Evolutionary conservation across 2,797 vertebrate species (phyloP).

Genomic region (Phalanger gymnotis): DNA sequence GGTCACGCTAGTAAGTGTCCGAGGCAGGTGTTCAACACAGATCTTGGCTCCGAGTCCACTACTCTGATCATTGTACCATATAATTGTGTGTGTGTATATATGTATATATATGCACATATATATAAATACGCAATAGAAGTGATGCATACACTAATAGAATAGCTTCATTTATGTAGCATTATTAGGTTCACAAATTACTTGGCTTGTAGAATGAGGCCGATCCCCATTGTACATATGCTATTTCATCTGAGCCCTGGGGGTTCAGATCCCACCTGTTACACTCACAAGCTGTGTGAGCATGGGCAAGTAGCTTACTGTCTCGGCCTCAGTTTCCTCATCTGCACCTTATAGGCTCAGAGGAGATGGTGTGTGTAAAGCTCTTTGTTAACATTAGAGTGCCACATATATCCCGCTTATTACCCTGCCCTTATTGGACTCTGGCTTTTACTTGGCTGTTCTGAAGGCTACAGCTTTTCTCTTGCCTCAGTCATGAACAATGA

Average conservation of each 20-base stretch:
- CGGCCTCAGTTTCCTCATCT: neutral
- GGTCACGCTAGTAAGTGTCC: neutral
- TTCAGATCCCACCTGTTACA: neutral
- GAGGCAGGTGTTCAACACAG: neutral
- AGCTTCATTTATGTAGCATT: neutral
- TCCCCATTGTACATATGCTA: neutral
- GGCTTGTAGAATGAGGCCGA: neutral
- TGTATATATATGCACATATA: neutral
- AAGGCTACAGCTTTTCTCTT: neutral
- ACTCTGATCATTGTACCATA: neutral
- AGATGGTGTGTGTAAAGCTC: neutral
- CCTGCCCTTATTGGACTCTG: neutral
- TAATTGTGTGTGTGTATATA: neutral
- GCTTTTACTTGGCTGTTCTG: neutral
- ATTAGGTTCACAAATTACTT: neutral
- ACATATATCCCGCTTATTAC: neutral
- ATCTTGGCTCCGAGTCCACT: neutral
- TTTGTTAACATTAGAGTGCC: neutral
- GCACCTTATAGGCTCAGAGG: neutral
- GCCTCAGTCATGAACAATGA: too few species aligned
- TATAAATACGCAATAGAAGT: neutral
- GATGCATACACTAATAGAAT: neutral
- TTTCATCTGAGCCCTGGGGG: neutral
- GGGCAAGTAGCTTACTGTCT: neutral
- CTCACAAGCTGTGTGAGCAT: neutral